Evolutionary conservation across 2,888 invertebrate species (phyloP), one percentile per base, ranked within the genome.

Genomic region (Dolichopus griseipennis): DNA sequence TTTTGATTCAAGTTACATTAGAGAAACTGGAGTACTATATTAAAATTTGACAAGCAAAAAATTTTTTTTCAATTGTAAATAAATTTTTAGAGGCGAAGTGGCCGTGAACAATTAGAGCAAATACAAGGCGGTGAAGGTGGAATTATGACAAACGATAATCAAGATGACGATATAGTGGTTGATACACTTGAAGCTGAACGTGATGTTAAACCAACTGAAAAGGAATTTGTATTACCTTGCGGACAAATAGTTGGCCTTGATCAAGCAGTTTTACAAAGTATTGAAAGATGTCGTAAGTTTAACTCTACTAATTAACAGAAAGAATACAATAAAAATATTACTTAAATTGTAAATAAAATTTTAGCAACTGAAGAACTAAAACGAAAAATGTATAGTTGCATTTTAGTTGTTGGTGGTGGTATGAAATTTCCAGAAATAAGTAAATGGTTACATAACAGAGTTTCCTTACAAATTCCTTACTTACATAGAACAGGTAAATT

Each of bases 321-420:
- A 21, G 61, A 52, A 18, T 18, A 10, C 12, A 52, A 52, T 52
- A 5, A 27, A 27, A 27, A 4, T 27, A 27, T 27, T 27, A 5
- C 27, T 4, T 27, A 27, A 27, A 5, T 43, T 68, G 52, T 43
- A 64, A 41, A 66, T 70, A 67, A 63, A 37, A 67, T 77, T 78
- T 66, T 73, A 87, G 87, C 90, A 6, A 90, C 86, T 67, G 95
- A 95, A 73, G 97, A 97, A 73, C 81, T 95, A 69, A 95, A 95
- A 79, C 84, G 93, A 65, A 94, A 95, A 82, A 95, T 97, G 95
- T 96, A 94, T 78, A 92, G 92, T 68, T 93, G 92, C 75, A 92
- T 97, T 71, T 83, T 97, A 27, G 88, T 97, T 1, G 93, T 97
- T 8, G 97, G 97, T 8, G 95, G 95, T 3, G 95, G 95, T 1